Evolutionary conservation across 2,797 vertebrate genomes (phyloP).

Genomic region (Psittacula echo): DNA sequence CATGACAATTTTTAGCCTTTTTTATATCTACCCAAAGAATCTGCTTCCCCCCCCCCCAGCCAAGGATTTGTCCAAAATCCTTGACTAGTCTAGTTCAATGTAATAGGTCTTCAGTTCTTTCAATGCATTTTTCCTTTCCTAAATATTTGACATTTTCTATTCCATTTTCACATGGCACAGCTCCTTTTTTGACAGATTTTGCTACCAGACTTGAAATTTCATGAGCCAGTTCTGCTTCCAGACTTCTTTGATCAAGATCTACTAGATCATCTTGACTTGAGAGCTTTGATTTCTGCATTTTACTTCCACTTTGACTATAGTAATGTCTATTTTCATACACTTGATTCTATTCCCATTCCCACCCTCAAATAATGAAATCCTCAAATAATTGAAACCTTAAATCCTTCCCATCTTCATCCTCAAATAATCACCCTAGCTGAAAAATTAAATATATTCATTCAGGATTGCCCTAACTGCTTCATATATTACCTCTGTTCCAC

Average conservation of each 20-base stretch:
- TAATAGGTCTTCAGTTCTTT: not conserved
- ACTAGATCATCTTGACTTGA: not conserved
- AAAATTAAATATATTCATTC: not conserved
- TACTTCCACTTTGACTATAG: not conserved
- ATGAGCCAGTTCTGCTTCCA: not conserved
- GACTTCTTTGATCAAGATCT: not conserved
- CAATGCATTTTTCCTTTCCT: not conserved
- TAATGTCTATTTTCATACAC: not conserved
- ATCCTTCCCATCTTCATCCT: not conserved
- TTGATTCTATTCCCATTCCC: not conserved
- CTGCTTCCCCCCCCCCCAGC: not conserved
- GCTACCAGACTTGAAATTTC: not conserved
- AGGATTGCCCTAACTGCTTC: not conserved
- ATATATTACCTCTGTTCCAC: not conserved
- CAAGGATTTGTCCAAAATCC: not conserved
- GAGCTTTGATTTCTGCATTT: not conserved
- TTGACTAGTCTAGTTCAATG: not conserved
- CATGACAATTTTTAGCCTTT: not conserved
- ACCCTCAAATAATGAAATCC: not conserved
- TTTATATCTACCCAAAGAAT: not conserved
- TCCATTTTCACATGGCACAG: not conserved
- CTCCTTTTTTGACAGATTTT: not conserved
- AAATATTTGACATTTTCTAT: not conserved
- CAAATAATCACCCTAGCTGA: not conserved
- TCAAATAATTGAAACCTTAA: not conserved